Evolutionary conservation across 2,113 vertebrate species (phyloP), one percentile per base, ranked within the genome.

Genomic region (Zosterops pallidus): DNA sequence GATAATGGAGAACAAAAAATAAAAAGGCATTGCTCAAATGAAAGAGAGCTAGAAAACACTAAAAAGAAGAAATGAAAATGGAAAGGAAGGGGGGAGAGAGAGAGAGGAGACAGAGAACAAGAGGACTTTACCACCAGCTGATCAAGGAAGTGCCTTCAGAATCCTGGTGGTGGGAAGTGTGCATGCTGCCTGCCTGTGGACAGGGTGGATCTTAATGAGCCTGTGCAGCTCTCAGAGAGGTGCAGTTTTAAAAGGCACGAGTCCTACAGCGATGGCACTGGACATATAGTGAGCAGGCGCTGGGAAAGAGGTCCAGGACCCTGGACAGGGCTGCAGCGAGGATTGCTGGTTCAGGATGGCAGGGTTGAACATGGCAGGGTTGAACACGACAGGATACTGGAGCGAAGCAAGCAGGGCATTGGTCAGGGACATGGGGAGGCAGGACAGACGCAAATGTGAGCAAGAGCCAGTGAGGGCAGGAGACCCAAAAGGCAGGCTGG

Each of bases 181-280:
- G 31, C 5, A 17, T 0, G 3, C 39, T 44, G 31, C 23, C 41
- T 57, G 53, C 24, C 31, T 57, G 19, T 12, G 71, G 53, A 35
- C 14, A 10, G 41, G 24, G 10, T 57, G 53, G 41, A 18, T 44
- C 52, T 46, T 28, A 35, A 16, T 9, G 18, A 74, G 25, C 71
- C 53, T 35, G 19, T 21, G 55, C 10, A 57, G 25, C 41, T 35
- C 41, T 57, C 9, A 11, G 31, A 44, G 39, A n/a, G 29, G 29
- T 1, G 0, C 4, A 5, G 37, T 37, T 42, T 42, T 52, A 71
- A 50, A 72, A 39, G 39, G 23, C 1, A 0, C 1, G 0, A 31
- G 16, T 42, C 39, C 52, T 5, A 1, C 18, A 25, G 39, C 18
- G 3, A n/a, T 3, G 18, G 18, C 52, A 21, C 39, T 39, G 39